Base-by-base conservation (phyloP, 2,888 invertebrate genomes). In the Drosophila merina region DNA sequence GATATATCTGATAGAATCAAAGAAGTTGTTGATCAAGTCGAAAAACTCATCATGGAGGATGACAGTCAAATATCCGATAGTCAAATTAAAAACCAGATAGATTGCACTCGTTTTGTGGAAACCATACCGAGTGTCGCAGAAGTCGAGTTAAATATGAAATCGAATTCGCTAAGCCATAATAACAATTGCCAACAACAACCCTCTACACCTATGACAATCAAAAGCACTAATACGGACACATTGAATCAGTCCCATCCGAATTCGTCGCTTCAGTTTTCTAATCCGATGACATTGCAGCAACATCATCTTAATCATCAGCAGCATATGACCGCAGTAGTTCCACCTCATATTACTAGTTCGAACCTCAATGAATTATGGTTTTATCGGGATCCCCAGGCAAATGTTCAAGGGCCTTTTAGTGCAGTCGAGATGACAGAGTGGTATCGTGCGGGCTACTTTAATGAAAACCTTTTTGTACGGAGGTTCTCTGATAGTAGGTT, bases 351-450 rank as follows among this genome's bases (percentile, higher is more conserved):
- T 33, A 63, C 76, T 4, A 78, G 72, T 54, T 50, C 77, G 0
- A 79, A 80, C 51, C 58, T 73, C 0, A 82, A 90, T 82, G 91
- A 92, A 49, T 86, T 92, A 91, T 99, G 98, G 98, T 97, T 94
- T 90, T 99, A 99, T 91, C 94, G 96, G 82, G 99, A 99, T 92
- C 98, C 99, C 1, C 94, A 95, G 93, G 95, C 96, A 66, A 95
- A 95, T n/a, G n/a, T 96, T 47, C 97, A 97, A 91, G 97, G 98
- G 0, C 98, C 99, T 0, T 99, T 99, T 91, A 93, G 95, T 28
- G 94, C 97, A 1, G 93, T 94, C 58, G 98, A 99, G 92, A 99
- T 99, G 99, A 95, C 95, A n/a, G 97, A 96, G 85, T 99, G 99
- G 99, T 98, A 96, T 91, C 94, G 95, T 70, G 96, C 97, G 10